Base-by-base conservation (phyloP, 2,888 invertebrate species). In the Yponomeuta evonymella region DNA sequence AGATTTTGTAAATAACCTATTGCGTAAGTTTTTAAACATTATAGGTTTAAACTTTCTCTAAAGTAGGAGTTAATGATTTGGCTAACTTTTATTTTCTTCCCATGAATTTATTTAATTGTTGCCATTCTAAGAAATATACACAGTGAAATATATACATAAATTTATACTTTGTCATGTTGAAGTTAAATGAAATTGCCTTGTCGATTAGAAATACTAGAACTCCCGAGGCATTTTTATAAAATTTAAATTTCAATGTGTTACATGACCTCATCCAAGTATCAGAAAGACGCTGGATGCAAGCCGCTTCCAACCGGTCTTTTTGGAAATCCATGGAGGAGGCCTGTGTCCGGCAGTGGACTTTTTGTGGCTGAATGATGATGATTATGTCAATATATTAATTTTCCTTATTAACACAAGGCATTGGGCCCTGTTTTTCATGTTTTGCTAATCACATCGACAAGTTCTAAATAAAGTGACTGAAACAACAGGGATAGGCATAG, bases 401-500 rank as follows among this genome's bases (percentile, higher is more conserved):
- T 43, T 43, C 8, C 4, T 58, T 6, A 58, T 15, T 58, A 3
- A 12, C 51, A 58, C 51, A 58, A 12, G 51, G 51, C 4, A 58
- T 58, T 12, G 6, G 8, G 5, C 15, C 51, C 15, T 15, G 15
- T 58, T 58, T 58, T 58, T 15, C 12, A 12, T 58, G 51, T 58
- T 58, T 12, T 58, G 11, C 30, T 65, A 30, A 65, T 65, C 65
- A 10, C 30, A 30, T 65, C 8, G 33, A 65, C 11, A 30, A 65
- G 9, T 65, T 23, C 51, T 12, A 2, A 5, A 64, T 23, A 76
- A 81, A 84, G 83, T 89, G 84, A 89, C 88, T 90, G 90, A 89
- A 80, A 85, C 81, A 87, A 89, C 89, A 90, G 89, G 89, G 89
- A 89, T 78, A 81, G 84, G 87, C 83, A 76, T 88, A 88, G 82